Percentiles rank a stretch among this genome's conserved stretches.
Conservation (phyloP, 2,113 vertebrate genomes). For the Saccopteryx leptura region DNA sequence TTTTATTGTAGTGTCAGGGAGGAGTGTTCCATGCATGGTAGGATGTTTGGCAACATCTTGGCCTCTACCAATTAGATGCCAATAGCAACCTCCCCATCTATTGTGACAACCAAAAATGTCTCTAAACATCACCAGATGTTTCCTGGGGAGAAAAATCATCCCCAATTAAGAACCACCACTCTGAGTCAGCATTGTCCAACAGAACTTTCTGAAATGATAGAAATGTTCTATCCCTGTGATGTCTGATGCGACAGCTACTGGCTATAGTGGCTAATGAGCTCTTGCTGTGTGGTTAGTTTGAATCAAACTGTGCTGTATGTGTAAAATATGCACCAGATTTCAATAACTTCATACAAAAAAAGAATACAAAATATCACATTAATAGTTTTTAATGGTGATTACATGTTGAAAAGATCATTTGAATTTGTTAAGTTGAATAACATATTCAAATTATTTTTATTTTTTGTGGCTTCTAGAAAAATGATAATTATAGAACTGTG, state of each 20-base stretch:
- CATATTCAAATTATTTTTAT: slow-evolving; percentile 32
- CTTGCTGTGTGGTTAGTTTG: not conserved
- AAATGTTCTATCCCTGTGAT: not conserved
- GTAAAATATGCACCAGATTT: not conserved
- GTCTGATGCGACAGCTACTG: not conserved
- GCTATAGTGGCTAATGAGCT: not conserved
- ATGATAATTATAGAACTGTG: not conserved
- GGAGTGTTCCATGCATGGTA: not conserved
- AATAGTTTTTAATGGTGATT: not conserved
- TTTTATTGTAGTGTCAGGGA: not conserved
- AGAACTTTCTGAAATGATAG: not conserved
- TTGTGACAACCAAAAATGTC: not conserved
- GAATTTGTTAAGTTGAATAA: not conserved
- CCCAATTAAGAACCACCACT: not conserved
- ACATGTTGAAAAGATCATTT: slow-evolving; percentile 37
- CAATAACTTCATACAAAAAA: not conserved
- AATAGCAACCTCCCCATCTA: accelerated
- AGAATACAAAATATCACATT: not conserved
- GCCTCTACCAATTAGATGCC: not conserved
- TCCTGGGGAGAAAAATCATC: not conserved
- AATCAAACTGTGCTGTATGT: not conserved
- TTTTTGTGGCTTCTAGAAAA: not conserved
- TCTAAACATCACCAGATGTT: not conserved
- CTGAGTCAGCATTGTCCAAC: not conserved
- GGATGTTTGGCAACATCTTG: not conserved